These are phyloP conservation scores for Disparrhopalites patrizii DNA, from an alignment of 2,888 invertebrate genomes.

Conservation along the genomic window DNA sequence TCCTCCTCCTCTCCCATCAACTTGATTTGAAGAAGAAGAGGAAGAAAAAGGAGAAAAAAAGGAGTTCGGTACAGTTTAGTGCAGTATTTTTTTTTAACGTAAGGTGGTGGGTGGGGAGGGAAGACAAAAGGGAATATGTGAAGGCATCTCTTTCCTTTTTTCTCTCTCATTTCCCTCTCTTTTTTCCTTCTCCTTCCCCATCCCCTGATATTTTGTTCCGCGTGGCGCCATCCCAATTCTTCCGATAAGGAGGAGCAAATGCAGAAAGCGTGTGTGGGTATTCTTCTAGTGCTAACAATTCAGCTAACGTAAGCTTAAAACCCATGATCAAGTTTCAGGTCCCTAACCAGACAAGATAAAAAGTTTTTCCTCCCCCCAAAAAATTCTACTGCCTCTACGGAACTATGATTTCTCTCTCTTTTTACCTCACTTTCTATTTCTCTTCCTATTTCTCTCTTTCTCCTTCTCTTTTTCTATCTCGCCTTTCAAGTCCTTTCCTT, in stretches of 20 bases:
- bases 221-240: constrained; percentile 32
- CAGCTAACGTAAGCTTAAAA: constrained; percentile 40
- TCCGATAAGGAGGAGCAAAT: constrained; percentile 27
- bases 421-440: not conserved
- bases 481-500: not conserved
- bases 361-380: constrained; percentile 35
- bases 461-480: not conserved
- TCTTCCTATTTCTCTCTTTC: constrained; percentile 1
- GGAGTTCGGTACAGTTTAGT: too few relatives aligned
- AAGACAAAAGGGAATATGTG: too few relatives aligned
- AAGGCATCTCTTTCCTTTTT: too few relatives aligned
- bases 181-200: too few relatives aligned
- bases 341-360: constrained; percentile 38
- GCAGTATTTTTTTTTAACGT: too few relatives aligned
- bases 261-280: not conserved
- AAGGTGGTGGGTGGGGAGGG: too few relatives aligned
- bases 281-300: constrained; percentile 31
- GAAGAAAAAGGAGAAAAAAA: not conserved
- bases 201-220: constrained; percentile 23
- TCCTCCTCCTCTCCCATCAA: not conserved
- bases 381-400: too few relatives aligned
- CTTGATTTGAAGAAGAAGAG: not conserved
- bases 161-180: too few relatives aligned
- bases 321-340: constrained; percentile 36
- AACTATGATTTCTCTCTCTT: too few relatives aligned